Evolutionary conservation across 1,140 invertebrate species (phyloP).

Genomic region (Idris sp.): DNA sequence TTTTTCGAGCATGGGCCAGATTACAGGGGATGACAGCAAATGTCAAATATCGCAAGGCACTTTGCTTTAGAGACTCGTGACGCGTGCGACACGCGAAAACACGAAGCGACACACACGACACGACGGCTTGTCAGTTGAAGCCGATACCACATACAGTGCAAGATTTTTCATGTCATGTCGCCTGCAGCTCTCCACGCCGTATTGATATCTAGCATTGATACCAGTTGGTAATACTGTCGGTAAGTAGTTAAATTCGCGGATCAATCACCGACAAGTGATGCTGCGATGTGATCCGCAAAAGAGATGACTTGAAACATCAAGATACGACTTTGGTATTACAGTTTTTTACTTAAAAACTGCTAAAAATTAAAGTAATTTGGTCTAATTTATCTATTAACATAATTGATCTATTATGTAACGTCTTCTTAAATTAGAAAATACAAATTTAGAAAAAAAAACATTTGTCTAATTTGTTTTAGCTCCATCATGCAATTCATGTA

Average conservation of each 20-base stretch:
- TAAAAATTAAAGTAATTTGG: too few species aligned
- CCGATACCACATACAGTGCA: conserved; percentile 42
- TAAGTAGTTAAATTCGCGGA: not conserved
- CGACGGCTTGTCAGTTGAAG: conserved; percentile 32
- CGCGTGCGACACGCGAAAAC: conserved; percentile 24
- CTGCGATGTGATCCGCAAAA: too few species aligned
- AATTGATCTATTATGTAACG: too few species aligned
- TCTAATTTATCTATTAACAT: too few species aligned
- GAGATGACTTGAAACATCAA: too few species aligned
- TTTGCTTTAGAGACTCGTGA: conserved; percentile 8
- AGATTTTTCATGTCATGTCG: conserved; percentile 25
- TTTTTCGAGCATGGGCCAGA: not conserved
- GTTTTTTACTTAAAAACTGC: too few species aligned
- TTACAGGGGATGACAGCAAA: not conserved
- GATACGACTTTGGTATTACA: too few species aligned
- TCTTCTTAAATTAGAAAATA: too few species aligned
- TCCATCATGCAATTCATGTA: too few species aligned
- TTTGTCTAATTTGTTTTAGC: too few species aligned
- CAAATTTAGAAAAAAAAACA: too few species aligned
- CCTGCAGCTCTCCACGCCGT: conserved; percentile 22
- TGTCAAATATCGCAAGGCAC: conserved; percentile 23
- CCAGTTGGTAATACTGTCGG: conserved; percentile 19
- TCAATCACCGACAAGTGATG: too few species aligned
- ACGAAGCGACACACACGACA: conserved; percentile 32
- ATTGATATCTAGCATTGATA: conserved; percentile 21